Evolutionary conservation across 2,113 vertebrate genomes (phyloP).

Genomic region (Abramis brama): DNA sequence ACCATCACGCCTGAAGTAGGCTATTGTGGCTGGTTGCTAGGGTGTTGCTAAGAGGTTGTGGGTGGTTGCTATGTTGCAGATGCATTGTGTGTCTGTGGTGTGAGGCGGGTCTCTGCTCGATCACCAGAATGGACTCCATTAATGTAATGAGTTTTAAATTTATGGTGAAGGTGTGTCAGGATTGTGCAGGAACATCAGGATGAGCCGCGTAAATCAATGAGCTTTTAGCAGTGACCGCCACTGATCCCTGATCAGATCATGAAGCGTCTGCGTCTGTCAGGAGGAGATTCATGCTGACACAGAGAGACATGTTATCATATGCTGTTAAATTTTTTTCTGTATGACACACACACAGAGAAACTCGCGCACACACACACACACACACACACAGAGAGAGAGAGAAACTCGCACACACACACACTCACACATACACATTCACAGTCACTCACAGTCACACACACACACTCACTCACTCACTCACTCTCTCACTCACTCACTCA

Average conservation of each 20-base stretch:
- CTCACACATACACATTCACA: too few relatives aligned
- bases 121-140: constrained; percentile 62
- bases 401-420: too few relatives aligned
- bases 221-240: constrained; percentile 54
- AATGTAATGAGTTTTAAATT: constrained; percentile 69
- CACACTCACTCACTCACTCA: too few relatives aligned
- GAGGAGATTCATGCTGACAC: neutral
- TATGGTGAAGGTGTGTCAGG: constrained; percentile 59
- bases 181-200: constrained; percentile 50
- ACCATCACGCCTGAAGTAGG: neutral
- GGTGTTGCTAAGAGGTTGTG: neutral
- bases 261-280: neutral
- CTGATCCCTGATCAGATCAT: constrained; percentile 44
- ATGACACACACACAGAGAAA: too few relatives aligned
- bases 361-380: too few relatives aligned
- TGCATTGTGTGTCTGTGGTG: neutral
- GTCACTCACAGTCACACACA: too few relatives aligned
- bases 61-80: neutral
- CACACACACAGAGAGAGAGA: too few relatives aligned
- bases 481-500: too few relatives aligned
- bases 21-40: neutral
- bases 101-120: neutral
- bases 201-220: constrained; percentile 56
- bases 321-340: neutral
- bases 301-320: neutral